Percentiles rank a stretch among this genome's conserved stretches.
These are phyloP conservation scores for Hyla sarda DNA, from an alignment of 2,113 vertebrate species.

Conservation along the genomic window DNA sequence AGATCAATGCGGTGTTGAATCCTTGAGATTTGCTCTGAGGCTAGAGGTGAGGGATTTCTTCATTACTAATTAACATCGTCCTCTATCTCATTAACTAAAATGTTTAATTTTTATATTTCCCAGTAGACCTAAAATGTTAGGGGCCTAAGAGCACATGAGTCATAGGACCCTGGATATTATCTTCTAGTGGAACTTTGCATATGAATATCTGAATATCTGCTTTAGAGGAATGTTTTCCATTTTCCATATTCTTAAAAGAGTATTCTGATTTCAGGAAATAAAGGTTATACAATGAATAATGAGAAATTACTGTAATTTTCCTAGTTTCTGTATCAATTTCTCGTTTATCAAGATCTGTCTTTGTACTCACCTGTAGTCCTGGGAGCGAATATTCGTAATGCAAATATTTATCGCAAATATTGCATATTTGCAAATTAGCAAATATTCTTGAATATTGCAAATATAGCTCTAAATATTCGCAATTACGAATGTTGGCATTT, in stretches of 20 bases:
- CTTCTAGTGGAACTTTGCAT: background rate
- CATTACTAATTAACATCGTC: constrained; percentile 33
- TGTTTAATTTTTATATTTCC: constrained; percentile 28
- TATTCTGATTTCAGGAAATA: background rate
- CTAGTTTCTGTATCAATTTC: background rate
- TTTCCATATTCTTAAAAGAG: background rate
- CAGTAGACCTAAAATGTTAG: background rate
- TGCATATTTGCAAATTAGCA: too few species aligned
- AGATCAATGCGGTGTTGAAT: constrained; percentile 11
- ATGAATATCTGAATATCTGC: background rate
- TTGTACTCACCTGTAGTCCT: too few species aligned
- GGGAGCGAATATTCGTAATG: too few species aligned
- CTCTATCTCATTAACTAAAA: constrained; percentile 24
- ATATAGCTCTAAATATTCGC: too few species aligned
- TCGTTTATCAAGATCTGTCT: too few species aligned
- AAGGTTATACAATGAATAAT: background rate
- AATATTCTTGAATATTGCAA: too few species aligned
- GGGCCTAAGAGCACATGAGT: background rate
- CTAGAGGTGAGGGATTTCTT: constrained; percentile 47
- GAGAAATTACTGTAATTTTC: background rate
- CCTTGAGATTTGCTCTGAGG: background rate
- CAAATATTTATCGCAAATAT: too few species aligned
- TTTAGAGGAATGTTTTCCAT: background rate
- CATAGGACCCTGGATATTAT: background rate
- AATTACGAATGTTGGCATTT: too few species aligned